Conservation (phyloP, 2,888 invertebrate species). For the Tiphia femorata region DNA sequence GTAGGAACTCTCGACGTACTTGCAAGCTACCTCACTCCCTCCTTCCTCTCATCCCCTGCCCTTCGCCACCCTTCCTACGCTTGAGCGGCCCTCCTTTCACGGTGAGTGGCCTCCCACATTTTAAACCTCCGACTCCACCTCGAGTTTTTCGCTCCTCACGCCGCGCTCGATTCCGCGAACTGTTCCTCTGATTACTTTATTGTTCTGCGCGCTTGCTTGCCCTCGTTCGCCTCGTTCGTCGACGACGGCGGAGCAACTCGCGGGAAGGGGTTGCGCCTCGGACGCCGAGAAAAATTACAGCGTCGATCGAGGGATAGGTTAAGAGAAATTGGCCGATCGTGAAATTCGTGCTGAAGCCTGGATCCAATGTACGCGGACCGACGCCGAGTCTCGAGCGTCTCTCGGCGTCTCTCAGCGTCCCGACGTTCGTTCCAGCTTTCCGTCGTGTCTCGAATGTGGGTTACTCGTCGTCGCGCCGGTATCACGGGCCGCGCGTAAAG, state of each 20-base stretch:
- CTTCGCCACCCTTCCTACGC: not conserved
- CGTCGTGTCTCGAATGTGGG: too few species aligned
- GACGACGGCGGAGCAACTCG: not conserved
- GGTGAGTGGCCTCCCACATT: slow-evolving; percentile 42
- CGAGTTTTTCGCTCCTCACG: slow-evolving; percentile 41
- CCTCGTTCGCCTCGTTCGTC: slow-evolving; percentile 31
- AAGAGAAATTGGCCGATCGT: too few species aligned
- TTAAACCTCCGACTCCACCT: slow-evolving; percentile 42
- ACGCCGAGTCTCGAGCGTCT: too few species aligned
- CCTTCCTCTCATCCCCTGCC: slow-evolving; percentile 6
- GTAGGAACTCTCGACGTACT: slow-evolving; percentile 49
- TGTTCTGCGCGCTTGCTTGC: slow-evolving; percentile 50
- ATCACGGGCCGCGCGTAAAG: too few species aligned
- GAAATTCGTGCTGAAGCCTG: too few species aligned
- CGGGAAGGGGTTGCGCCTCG: not conserved
- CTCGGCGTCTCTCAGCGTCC: too few species aligned
- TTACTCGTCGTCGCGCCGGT: too few species aligned
- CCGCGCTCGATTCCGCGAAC: slow-evolving; percentile 41
- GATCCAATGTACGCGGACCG: too few species aligned
- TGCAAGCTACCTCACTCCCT: too few species aligned
- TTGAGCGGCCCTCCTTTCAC: slow-evolving; percentile 1
- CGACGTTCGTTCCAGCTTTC: too few species aligned
- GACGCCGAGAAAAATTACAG: not conserved
- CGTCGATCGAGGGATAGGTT: too few species aligned
- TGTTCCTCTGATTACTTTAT: slow-evolving; percentile 50